Evolutionary conservation across 2,113 vertebrate species (phyloP).

Genomic region (Turnix velox): DNA sequence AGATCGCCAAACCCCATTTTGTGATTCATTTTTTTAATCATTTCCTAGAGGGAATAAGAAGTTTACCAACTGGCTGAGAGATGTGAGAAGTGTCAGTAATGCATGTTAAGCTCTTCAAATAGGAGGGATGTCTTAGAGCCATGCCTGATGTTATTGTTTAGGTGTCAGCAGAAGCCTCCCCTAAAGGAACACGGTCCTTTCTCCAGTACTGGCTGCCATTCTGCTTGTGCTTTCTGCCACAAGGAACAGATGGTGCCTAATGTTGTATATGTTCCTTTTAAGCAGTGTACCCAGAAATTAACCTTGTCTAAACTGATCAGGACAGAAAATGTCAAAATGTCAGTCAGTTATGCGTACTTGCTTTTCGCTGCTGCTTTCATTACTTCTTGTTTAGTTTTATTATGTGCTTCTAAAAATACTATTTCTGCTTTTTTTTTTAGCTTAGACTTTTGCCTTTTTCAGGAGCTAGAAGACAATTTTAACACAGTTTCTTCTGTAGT

Average conservation of each 20-base stretch:
- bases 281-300: neutral
- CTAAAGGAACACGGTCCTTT: neutral
- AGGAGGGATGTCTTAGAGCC: neutral
- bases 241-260: fast-evolving
- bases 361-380: neutral
- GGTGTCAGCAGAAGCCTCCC: neutral
- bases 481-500: neutral
- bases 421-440: neutral
- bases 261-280: neutral
- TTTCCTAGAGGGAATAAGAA: neutral
- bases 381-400: neutral
- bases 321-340: neutral
- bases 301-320: neutral
- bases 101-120: neutral
- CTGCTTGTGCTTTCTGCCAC: neutral
- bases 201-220: neutral
- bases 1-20: neutral
- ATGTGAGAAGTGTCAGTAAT: neutral
- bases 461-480: neutral
- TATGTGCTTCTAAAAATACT: neutral
- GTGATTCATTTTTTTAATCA: neutral
- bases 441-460: neutral
- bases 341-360: neutral
- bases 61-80: neutral
- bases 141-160: neutral